These are phyloP conservation scores for Ellobius talpinus DNA, from an alignment of 2,113 vertebrate species.

Conservation along the genomic window DNA sequence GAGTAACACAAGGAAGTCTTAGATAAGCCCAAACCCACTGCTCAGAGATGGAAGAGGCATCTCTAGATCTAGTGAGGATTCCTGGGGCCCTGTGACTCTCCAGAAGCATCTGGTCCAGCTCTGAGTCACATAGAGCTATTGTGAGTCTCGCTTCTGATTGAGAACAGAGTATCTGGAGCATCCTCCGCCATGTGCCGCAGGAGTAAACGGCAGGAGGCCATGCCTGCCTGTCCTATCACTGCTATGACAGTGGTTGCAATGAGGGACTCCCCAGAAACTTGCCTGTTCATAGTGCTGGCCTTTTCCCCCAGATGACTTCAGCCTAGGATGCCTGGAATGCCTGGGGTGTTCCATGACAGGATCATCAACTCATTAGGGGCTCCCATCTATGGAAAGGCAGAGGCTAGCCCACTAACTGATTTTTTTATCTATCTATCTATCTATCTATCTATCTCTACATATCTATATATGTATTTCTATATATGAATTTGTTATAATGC, in stretches of 20 bases:
- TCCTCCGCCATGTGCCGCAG: constrained; percentile 53
- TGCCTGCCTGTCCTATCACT: neutral
- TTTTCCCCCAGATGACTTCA: neutral
- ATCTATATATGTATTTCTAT: neutral
- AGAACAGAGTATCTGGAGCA: neutral
- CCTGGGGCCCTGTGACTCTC: too few relatives aligned
- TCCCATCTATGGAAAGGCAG: rapidly evolving
- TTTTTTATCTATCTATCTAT: neutral
- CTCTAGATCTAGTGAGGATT: neutral
- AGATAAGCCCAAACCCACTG: neutral
- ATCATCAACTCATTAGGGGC: neutral
- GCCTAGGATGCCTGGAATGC: neutral
- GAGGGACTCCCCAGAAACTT: neutral
- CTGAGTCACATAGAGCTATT: neutral
- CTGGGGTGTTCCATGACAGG: neutral
- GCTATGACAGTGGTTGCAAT: too few relatives aligned
- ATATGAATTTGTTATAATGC: neutral
- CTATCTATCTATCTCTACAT: too few relatives aligned
- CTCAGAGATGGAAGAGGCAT: neutral
- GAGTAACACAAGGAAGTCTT: neutral
- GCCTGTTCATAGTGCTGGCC: neutral
- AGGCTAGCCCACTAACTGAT: neutral
- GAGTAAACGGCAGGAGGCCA: constrained; percentile 22
- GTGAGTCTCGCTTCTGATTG: neutral
- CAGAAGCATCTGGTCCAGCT: neutral